phyloP scores from a whole-genome alignment of 2,888 invertebrate genomes.

The Lasioglossum calceatum region DNA sequence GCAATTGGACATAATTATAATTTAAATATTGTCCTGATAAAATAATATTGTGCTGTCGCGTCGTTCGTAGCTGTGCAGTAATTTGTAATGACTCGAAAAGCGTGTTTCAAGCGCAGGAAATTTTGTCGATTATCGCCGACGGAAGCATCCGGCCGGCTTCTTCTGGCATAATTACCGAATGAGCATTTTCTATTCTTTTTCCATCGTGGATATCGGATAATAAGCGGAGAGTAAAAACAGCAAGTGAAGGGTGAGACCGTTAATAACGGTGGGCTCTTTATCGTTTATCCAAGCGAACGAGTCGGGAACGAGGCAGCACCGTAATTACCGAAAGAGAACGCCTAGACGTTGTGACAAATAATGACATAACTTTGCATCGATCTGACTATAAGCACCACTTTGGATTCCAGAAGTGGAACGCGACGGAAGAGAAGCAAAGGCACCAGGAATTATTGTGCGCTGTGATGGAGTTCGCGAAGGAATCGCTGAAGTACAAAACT shows the following conservation, averaged over 20 bases:
- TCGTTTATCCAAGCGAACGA: slow-evolving; percentile 48
- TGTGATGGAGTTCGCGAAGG: slow-evolving; percentile 17
- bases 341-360: slow-evolving; percentile 43
- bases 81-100: not conserved
- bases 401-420: not conserved
- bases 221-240: slow-evolving; percentile 31
- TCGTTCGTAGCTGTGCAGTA: slow-evolving; percentile 18
- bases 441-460: slow-evolving; percentile 40
- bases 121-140: slow-evolving; percentile 54
- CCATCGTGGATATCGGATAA: slow-evolving; percentile 44
- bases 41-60: slow-evolving; percentile 24
- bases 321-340: slow-evolving; percentile 48
- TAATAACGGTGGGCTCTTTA: slow-evolving; percentile 49
- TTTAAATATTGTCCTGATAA: not conserved
- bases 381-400: slow-evolving; percentile 13
- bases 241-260: slow-evolving; percentile 33
- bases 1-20: not conserved
- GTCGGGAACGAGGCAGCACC: slow-evolving; percentile 13
- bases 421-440: slow-evolving; percentile 29
- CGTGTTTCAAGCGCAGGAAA: slow-evolving; percentile 38
- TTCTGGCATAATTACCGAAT: slow-evolving; percentile 48
- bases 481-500: slow-evolving; percentile 40
- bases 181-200: slow-evolving; percentile 49
- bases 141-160: slow-evolving; percentile 28
- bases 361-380: slow-evolving; percentile 53